Base-by-base conservation (phyloP, 2,113 vertebrate genomes). In the Plectropomus leopardus region DNA sequence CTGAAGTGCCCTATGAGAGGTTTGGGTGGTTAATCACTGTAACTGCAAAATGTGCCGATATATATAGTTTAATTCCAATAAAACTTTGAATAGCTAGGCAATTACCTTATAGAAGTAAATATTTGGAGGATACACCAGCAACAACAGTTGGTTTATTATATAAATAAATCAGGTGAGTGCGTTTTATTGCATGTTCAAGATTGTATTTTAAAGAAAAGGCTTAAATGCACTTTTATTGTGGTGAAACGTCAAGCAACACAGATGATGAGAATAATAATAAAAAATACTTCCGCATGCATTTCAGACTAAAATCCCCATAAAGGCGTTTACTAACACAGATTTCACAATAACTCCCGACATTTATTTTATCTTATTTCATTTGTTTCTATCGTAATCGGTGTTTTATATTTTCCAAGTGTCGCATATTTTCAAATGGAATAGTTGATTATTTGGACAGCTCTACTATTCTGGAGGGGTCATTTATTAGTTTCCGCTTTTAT, bases 381-480 rank as follows among this genome's bases (percentile, higher is more conserved):
- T 14, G 23, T 42, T 40, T 51, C 15, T 11, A 40, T 24, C 1
- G 0, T 32, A 3, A 14, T 3, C 1, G 4, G 10, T 21, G 23
- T 28, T 34, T 64, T 7, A 30, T 54, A 32, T 16, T 78, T 54
- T n/a, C 1, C 34, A n/a, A 24, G 15, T n/a, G 4, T 1, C 16
- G 2, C 28, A 42, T 24, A 32, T 45, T 44, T 44, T 1, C 17
- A 32, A 60, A 59, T 10, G 28, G 1, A 57, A 19, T 21, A 4
- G 6, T 9, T 19, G 44, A 47, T 30, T 23, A 42, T 19, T 30
- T 23, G 1, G 23, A 21, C 17, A 0, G 0, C 2, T 13, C 19
- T 71, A 7, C 59, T 84, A 84, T 79, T 86, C 7, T 76, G 78
- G 68, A 85, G 50, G 72, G 23, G 5, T 7, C 5, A 1, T 26